Evolutionary conservation across 2,888 invertebrate genomes (phyloP).

Genomic region (Ochropleura leucogaster): DNA sequence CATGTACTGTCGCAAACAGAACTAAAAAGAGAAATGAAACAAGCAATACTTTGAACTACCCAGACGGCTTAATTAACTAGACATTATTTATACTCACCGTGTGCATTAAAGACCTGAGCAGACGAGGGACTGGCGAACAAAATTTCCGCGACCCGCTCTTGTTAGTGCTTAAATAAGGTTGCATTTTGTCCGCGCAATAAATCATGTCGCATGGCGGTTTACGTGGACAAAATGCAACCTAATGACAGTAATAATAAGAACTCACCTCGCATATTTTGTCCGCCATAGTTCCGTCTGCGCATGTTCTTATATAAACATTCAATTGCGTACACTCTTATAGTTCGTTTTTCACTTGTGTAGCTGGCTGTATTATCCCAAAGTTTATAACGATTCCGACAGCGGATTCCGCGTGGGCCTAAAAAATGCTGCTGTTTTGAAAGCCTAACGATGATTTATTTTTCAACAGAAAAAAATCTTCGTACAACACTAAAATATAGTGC

Average conservation of each 20-base stretch:
- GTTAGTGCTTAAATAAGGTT: no score
- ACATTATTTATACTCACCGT: conserved; percentile 50
- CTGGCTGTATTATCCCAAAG: conserved; percentile 29
- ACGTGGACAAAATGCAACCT: no score
- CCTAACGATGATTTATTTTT: conserved; percentile 55
- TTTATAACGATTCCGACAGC: conserved; percentile 26
- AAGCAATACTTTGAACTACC: conserved; percentile 52
- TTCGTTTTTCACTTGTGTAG: conserved; percentile 27
- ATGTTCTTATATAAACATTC: conserved; percentile 11
- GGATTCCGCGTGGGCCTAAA: conserved; percentile 49
- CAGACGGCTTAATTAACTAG: conserved; percentile 57
- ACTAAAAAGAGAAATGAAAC: conserved; percentile 33
- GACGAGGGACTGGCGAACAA: no score
- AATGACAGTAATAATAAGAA: no score
- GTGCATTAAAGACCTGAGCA: conserved; percentile 10
- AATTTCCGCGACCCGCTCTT: no score
- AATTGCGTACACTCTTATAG: conserved; percentile 6
- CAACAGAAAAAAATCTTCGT: conserved; percentile 29
- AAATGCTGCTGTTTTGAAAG: conserved; percentile 44
- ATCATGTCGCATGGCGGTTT: no score
- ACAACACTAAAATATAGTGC: conserved; percentile 26
- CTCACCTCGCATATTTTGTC: no score
- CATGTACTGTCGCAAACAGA: conserved; percentile 44
- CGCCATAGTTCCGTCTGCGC: no score
- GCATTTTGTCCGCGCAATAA: no score